Evolutionary conservation across 2,113 vertebrate genomes (phyloP).

Genomic region (Lycocorax pyrrhopterus): DNA sequence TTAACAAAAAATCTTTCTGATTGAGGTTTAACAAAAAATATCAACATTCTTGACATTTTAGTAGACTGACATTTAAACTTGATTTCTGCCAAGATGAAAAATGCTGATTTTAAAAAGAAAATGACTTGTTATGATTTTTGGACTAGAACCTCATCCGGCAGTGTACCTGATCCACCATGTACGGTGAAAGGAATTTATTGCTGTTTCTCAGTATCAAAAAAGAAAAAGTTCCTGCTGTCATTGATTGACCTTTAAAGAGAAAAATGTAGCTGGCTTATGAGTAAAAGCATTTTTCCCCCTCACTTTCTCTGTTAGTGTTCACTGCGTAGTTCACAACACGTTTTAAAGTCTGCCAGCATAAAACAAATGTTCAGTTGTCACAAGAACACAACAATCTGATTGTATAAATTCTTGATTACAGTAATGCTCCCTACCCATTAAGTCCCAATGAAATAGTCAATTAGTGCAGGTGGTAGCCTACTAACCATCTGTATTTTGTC

Average conservation of each 20-base stretch:
- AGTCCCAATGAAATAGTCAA: neutral
- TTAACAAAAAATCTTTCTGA: conserved; percentile 47
- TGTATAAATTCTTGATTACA: neutral
- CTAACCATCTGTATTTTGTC: neutral
- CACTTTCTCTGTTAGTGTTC: conserved; percentile 22
- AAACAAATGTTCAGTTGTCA: neutral
- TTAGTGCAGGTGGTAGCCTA: neutral
- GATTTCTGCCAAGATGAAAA: conserved; percentile 61
- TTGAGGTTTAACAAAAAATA: conserved; percentile 54
- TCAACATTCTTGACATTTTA: conserved; percentile 26
- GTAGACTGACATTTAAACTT: conserved; percentile 34
- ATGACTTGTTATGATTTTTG: conserved; percentile 65
- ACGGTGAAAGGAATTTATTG: conserved; percentile 68
- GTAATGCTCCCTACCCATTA: neutral
- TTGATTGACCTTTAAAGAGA: conserved; percentile 77
- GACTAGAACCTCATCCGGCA: conserved; percentile 68
- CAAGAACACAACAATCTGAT: neutral
- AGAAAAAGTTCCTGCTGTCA: conserved; percentile 73
- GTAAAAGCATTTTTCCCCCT: conserved; percentile 47
- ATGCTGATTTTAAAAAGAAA: conserved; percentile 64
- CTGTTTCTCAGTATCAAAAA: conserved; percentile 61
- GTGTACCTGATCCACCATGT: conserved; percentile 36
- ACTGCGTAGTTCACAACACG: neutral
- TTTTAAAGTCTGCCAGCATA: neutral
- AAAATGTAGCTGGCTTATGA: conserved; percentile 62